These are phyloP conservation scores for Aelia acuminata DNA, from an alignment of 2,888 invertebrate species.

Conservation along the genomic window DNA sequence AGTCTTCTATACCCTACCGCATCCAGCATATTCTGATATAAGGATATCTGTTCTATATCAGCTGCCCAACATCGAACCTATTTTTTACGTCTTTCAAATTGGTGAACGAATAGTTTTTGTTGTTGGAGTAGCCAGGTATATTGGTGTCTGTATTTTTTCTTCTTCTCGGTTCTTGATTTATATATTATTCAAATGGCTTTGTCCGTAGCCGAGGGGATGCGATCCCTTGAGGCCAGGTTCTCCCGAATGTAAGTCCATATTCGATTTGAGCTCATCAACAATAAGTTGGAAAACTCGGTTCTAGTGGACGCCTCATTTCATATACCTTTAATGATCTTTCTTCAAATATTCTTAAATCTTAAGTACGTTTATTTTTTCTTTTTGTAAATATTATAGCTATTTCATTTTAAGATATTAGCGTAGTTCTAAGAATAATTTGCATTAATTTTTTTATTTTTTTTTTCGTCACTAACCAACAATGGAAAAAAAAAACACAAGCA, in stretches of 20 bases:
- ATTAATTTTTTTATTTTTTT: too few relatives aligned
- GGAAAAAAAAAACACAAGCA: too few relatives aligned
- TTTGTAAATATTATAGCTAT: too few relatives aligned
- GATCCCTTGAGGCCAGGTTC: background rate
- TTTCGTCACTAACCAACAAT: too few relatives aligned
- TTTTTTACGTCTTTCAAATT: background rate
- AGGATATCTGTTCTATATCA: background rate
- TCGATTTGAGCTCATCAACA: background rate
- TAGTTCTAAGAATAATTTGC: too few relatives aligned
- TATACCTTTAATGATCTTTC: background rate
- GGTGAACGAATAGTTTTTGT: background rate
- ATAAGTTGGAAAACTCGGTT: background rate
- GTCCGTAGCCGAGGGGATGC: background rate
- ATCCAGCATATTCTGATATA: background rate
- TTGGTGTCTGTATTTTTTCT: background rate
- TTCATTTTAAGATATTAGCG: too few relatives aligned
- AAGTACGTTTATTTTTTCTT: too few relatives aligned
- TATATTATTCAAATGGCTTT: background rate
- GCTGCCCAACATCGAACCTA: background rate
- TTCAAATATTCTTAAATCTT: background rate
- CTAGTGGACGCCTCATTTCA: background rate
- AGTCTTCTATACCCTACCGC: background rate
- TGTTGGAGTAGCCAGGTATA: background rate
- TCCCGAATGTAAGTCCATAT: background rate
- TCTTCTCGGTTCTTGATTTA: background rate